Conservation (phyloP, 2,797 vertebrate species). For the Paguma larvata region DNA sequence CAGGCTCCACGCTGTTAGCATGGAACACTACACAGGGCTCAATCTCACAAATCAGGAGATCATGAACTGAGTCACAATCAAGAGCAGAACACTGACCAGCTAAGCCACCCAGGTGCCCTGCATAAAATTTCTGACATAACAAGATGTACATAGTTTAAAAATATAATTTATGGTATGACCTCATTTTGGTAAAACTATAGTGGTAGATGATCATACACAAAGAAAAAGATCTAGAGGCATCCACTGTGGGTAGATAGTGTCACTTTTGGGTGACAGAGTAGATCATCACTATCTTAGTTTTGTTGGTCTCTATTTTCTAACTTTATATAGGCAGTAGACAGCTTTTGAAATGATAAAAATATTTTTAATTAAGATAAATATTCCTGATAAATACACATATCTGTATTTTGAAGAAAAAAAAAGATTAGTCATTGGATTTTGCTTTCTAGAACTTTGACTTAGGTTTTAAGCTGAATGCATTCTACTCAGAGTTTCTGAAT, state of each 20-base stretch:
- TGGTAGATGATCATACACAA: neutral
- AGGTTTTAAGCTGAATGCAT: neutral
- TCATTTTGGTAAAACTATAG: neutral
- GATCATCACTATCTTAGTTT: neutral
- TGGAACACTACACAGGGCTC: too few species aligned
- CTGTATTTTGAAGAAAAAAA: neutral
- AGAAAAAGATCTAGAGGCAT: neutral
- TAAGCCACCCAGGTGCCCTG: too few species aligned
- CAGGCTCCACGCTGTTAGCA: too few species aligned
- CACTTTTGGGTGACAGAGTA: neutral
- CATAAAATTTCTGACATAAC: neutral
- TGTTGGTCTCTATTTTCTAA: neutral
- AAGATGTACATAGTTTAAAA: neutral
- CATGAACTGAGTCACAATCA: too few species aligned
- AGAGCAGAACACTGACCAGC: too few species aligned
- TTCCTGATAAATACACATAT: neutral
- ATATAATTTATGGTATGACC: neutral
- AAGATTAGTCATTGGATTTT: neutral
- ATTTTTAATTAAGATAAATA: neutral
- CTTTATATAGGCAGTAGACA: neutral
- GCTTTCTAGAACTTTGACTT: neutral
- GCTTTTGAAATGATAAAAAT: neutral
- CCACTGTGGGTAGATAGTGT: fast-evolving
- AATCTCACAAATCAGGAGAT: too few species aligned
- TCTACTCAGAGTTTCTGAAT: neutral